Percentiles rank a stretch among this genome's conserved stretches.
phyloP scores from a whole-genome alignment of 2,113 vertebrate genomes.

The Verasper variegatus region DNA sequence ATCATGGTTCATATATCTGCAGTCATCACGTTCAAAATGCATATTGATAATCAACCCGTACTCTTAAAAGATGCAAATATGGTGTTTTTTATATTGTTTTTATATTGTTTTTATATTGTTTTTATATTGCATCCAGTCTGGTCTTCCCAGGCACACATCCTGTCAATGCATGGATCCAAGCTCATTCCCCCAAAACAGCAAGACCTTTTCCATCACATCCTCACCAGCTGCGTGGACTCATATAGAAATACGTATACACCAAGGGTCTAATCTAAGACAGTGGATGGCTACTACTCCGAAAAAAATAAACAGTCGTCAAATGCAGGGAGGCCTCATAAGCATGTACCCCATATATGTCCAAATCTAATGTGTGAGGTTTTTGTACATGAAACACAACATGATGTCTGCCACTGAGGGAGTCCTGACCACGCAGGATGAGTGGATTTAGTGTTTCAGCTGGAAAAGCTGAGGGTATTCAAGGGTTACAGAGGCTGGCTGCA shows the following conservation, averaged over 20 bases:
- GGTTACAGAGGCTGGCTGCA: slow-evolving; percentile 30
- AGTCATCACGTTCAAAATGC: not conserved
- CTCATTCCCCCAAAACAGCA: slow-evolving; percentile 37
- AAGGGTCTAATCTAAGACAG: not conserved
- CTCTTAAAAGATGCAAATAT: not conserved
- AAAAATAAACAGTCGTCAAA: not conserved
- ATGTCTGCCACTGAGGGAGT: slow-evolving; percentile 11
- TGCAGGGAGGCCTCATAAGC: slow-evolving; percentile 6
- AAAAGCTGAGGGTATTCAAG: slow-evolving; percentile 10
- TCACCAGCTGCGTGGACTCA: slow-evolving; percentile 12
- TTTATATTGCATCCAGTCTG: not conserved
- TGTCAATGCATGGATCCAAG: slow-evolving; percentile 37
- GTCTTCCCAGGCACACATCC: slow-evolving; percentile 52
- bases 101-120: not conserved
- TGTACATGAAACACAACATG: not conserved
- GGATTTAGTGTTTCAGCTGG: not conserved
- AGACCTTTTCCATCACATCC: slow-evolving; percentile 16
- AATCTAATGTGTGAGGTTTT: not conserved
- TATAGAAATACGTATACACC: not conserved
- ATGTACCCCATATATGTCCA: not conserved
- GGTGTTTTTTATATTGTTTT: not conserved
- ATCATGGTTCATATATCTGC: not conserved
- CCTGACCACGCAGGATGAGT: not conserved
- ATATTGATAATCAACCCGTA: not conserved
- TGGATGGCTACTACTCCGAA: slow-evolving; percentile 1